Evolutionary conservation across 2,797 vertebrate genomes (phyloP), one percentile per base, ranked within the genome.

Genomic region (Salmo trutta): DNA sequence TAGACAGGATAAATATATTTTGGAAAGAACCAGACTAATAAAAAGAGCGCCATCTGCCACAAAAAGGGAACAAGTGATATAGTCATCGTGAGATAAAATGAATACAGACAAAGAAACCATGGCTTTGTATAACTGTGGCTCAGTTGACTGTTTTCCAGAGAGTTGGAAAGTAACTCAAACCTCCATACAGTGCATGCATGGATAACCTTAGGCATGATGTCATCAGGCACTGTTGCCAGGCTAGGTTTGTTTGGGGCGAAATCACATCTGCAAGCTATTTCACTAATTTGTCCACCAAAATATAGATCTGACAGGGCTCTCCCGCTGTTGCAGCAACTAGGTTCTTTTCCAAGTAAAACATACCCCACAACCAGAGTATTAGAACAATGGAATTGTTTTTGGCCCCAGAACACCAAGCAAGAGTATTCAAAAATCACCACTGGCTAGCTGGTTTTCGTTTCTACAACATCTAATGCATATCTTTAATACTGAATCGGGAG

Each of bases 251-350:
- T 92, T 79, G 79, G 78, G 84, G 85, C 81, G 75, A 84, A 47
- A 75, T 74, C 86, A 93, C 94, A 94, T 94, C 94, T 95, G 94
- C 87, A 90, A 93, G 85, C 88, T 85, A 94, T 94, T 87, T 86
- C 78, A 81, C 86, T 91, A 87, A 91, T 92, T 92, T 91, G 84
- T 89, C 88, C 88, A 84, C 88, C 84, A 85, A 87, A 93, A 87
- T 80, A 84, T 76, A 76, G 76, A 71, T 79, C 77, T 84, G 85
- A 81, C 75, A 69, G 74, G 71, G 75, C 79, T 78, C 67, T 88
- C 74, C 82, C 79, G 80, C 75, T 84, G 84, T 65, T 78, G 82
- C 67, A 73, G 79, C 82, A 84, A 76, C 75, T 56, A 70, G 71
- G 73, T 80, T 76, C 68, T 52, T 74, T 81, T 84, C 82, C 83